Conservation (phyloP, 2,113 vertebrate genomes). For the Bubalus kerabau region DNA sequence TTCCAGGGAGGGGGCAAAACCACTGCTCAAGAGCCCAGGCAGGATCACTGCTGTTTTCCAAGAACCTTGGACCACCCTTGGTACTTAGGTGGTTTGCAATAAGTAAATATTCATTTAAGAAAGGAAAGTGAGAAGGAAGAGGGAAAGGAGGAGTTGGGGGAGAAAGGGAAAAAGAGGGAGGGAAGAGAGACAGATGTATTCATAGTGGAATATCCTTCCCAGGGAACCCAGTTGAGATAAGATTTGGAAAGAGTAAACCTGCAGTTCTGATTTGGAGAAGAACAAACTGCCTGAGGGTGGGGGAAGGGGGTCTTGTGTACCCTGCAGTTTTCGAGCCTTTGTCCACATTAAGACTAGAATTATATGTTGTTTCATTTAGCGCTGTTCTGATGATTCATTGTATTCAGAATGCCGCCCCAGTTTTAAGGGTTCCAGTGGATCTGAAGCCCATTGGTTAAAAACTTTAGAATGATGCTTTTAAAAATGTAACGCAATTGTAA, state of each 20-base stretch:
- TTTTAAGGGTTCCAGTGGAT: slow-evolving; percentile 35
- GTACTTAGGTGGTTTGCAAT: neutral
- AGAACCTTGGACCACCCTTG: neutral
- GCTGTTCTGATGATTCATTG: neutral
- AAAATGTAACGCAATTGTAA: slow-evolving; percentile 30
- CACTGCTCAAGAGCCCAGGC: neutral
- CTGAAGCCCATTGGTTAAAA: neutral
- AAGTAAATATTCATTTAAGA: neutral
- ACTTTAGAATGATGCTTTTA: slow-evolving; percentile 35
- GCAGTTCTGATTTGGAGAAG: neutral
- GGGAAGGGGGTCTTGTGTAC: neutral
- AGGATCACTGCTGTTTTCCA: too few relatives aligned
- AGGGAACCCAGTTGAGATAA: neutral
- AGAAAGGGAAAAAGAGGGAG: neutral
- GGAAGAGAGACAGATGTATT: neutral
- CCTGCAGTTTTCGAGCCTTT: neutral
- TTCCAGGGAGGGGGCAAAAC: neutral
- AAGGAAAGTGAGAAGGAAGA: neutral
- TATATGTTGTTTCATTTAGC: neutral
- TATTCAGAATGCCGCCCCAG: neutral
- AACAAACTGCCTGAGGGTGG: neutral
- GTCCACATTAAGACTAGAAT: neutral
- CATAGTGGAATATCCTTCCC: neutral
- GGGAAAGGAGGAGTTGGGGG: neutral
- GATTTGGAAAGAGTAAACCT: neutral